Percentiles rank a stretch among this genome's conserved stretches.
phyloP scores from a whole-genome alignment of 1,140 invertebrate genomes.

The Hesperophylax magnus region DNA sequence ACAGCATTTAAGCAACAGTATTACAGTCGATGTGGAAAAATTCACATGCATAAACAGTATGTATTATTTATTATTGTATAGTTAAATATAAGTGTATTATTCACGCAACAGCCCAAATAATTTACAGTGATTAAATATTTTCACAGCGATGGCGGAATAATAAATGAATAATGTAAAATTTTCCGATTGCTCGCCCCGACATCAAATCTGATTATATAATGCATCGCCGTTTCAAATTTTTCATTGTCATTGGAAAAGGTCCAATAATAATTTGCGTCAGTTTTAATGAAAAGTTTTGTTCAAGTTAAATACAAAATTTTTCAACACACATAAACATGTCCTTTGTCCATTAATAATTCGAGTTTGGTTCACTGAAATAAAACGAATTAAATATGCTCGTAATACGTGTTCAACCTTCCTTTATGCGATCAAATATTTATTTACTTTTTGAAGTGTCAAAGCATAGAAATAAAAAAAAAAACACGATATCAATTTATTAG shows the following conservation, averaged over 20 bases:
- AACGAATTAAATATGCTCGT: conserved; percentile 26
- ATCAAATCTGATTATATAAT: conserved; percentile 48
- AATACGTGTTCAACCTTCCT: conserved; percentile 22
- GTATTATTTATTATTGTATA: too few relatives aligned
- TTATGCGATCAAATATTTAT: not conserved
- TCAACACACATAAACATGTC: too few relatives aligned
- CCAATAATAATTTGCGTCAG: not conserved
- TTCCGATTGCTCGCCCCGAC: conserved; percentile 48
- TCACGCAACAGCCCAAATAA: not conserved
- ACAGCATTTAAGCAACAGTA: too few relatives aligned
- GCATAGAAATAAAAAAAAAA: too few relatives aligned
- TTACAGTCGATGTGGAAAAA: too few relatives aligned
- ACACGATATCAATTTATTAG: conserved; percentile 17
- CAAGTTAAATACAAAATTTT: too few relatives aligned
- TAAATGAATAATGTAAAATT: conserved; percentile 45
- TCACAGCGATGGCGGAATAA: conserved; percentile 24
- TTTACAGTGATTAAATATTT: conserved; percentile 23
- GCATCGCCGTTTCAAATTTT: conserved; percentile 41
- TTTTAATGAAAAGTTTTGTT: too few relatives aligned
- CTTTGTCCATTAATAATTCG: too few relatives aligned
- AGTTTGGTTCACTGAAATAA: not conserved
- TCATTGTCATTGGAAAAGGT: conserved; percentile 33
- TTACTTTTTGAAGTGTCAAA: conserved; percentile 29
- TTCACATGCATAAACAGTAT: too few relatives aligned
- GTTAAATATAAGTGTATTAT: not conserved